Percentiles rank a stretch among this genome's conserved stretches.
Evolutionary conservation across 1,140 invertebrate species (phyloP).

Genomic region (Dysdera silvatica): DNA sequence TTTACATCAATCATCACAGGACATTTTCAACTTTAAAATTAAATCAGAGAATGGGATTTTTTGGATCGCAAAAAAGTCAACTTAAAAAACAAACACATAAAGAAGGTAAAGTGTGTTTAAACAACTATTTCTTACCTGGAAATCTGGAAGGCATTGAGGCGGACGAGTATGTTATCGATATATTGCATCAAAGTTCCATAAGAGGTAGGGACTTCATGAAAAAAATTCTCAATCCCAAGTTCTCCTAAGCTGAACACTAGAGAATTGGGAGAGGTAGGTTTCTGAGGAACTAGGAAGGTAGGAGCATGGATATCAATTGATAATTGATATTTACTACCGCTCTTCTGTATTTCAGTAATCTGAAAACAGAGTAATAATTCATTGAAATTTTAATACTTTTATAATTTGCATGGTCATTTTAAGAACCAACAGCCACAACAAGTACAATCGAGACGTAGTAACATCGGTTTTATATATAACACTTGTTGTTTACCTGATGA

Average conservation of each 20-base stretch:
- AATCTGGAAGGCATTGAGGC: slow-evolving; percentile 58
- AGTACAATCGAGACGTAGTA: not conserved
- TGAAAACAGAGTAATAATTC: slow-evolving; percentile 32
- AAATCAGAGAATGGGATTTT: too few relatives aligned
- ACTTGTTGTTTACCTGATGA: slow-evolving; percentile 29
- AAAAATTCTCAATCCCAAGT: slow-evolving; percentile 68
- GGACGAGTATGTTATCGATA: slow-evolving; percentile 62
- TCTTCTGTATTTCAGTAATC: slow-evolving; percentile 51
- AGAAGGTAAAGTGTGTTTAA: too few relatives aligned
- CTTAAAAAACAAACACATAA: too few relatives aligned
- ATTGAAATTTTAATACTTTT: too few relatives aligned
- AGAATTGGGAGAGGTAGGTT: slow-evolving; percentile 68
- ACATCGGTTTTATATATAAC: not conserved
- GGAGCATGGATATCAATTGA: slow-evolving; percentile 65
- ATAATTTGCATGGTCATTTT: too few relatives aligned
- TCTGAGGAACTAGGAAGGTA: slow-evolving; percentile 66
- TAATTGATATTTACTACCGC: slow-evolving; percentile 57
- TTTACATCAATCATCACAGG: too few relatives aligned
- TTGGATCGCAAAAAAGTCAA: too few relatives aligned
- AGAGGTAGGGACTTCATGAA: too few relatives aligned
- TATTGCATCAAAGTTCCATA: slow-evolving; percentile 34
- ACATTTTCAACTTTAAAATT: too few relatives aligned
- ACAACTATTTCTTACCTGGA: slow-evolving; percentile 49
- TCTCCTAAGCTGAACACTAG: slow-evolving; percentile 68
- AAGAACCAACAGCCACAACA: not conserved